These are phyloP conservation scores for Laupala kohalensis DNA, from an alignment of 1,140 invertebrate species.

Conservation along the genomic window DNA sequence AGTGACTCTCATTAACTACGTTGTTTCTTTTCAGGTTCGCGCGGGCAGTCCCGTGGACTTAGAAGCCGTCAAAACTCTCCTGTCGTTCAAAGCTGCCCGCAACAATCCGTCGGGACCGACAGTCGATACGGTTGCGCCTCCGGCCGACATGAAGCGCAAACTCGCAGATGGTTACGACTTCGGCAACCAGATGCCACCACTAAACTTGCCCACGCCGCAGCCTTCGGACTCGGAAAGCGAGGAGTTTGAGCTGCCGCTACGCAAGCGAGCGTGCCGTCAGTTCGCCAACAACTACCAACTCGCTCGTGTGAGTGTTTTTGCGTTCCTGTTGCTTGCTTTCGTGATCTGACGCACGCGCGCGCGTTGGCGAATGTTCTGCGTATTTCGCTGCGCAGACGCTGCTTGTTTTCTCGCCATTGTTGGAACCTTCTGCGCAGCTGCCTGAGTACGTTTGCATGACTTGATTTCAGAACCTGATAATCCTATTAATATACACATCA, in stretches of 20 bases:
- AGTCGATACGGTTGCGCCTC: not conserved
- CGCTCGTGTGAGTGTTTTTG: not conserved
- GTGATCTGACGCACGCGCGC: not conserved
- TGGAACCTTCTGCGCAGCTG: not conserved
- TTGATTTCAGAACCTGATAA: too few relatives aligned
- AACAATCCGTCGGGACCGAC: not conserved
- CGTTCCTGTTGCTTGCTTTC: not conserved
- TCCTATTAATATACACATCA: too few relatives aligned
- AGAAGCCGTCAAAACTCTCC: constrained; percentile 3
- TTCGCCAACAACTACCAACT: not conserved
- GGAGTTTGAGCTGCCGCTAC: constrained; percentile 7
- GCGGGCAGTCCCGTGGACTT: not conserved
- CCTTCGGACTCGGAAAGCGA: constrained; percentile 13
- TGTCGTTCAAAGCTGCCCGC: constrained; percentile 2
- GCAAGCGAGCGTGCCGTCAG: constrained; percentile 8
- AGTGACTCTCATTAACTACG: too few relatives aligned
- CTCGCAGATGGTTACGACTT: not conserved
- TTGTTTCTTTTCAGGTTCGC: not conserved
- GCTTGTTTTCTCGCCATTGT: not conserved
- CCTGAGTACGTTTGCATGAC: too few relatives aligned
- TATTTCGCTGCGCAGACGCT: not conserved
- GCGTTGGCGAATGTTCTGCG: not conserved
- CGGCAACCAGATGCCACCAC: not conserved
- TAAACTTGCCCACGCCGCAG: constrained; percentile 8
- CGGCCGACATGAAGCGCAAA: not conserved